A percentile compares a stretch with the other conserved stretches of the same genome.
phyloP scores from a whole-genome alignment of 2,113 vertebrate species.

The Otis tarda region DNA sequence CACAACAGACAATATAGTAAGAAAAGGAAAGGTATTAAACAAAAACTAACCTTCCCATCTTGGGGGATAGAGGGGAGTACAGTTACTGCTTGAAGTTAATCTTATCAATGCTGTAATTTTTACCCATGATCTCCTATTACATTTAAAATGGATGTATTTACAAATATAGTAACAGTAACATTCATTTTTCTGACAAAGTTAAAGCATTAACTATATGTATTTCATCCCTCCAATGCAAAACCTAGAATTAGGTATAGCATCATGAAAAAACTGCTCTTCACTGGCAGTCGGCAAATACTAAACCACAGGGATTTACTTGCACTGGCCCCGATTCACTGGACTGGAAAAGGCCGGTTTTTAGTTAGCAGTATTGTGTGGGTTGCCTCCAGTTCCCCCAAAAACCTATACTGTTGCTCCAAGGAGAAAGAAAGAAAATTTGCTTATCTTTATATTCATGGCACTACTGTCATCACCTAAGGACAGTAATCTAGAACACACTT shows the following conservation, averaged over 20 bases:
- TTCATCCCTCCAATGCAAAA: neutral
- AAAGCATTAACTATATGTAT: neutral
- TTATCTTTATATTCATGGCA: neutral
- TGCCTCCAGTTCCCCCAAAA: neutral
- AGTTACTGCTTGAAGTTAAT: neutral
- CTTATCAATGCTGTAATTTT: neutral
- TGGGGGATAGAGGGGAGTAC: neutral
- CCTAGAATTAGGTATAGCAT: neutral
- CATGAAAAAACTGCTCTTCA: neutral
- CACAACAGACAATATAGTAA: neutral
- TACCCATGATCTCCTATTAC: neutral
- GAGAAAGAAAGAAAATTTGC: neutral
- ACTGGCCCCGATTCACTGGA: fast-evolving
- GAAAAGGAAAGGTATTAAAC: neutral
- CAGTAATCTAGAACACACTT: neutral
- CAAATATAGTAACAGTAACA: neutral
- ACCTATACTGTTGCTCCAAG: neutral
- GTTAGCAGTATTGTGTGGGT: neutral
- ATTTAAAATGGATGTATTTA: neutral
- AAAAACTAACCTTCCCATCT: neutral
- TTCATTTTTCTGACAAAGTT: neutral
- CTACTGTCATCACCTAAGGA: neutral
- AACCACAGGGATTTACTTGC: neutral
- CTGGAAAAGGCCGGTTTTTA: neutral
- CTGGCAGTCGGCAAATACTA: fast-evolving